Evolutionary conservation across 2,113 vertebrate genomes (phyloP).

Genomic region (Brachyhypopomus occidentalis): DNA sequence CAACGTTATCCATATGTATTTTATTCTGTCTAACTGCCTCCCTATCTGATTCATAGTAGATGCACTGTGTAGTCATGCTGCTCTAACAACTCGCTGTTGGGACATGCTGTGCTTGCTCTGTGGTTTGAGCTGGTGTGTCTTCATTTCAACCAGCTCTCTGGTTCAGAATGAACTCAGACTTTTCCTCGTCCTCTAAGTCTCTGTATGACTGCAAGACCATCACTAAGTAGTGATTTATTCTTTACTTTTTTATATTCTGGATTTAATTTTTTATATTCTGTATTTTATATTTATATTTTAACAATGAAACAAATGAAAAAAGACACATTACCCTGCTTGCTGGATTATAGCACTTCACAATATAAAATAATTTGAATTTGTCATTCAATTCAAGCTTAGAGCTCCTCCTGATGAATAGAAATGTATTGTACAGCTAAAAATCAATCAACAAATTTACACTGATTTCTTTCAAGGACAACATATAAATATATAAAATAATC

Average conservation of each 20-base stretch:
- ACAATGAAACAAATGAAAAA: background rate
- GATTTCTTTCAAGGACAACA: background rate
- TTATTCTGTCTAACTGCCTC: background rate
- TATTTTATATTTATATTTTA: too few relatives aligned
- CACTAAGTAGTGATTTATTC: background rate
- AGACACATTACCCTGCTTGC: background rate
- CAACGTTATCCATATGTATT: background rate
- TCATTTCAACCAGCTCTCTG: background rate
- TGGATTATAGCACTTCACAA: background rate
- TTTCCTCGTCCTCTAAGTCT: too few relatives aligned
- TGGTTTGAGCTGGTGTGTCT: background rate
- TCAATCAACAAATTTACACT: slow-evolving; percentile 6
- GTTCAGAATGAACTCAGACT: background rate
- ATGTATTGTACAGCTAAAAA: slow-evolving; percentile 2
- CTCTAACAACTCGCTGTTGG: too few relatives aligned
- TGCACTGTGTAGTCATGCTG: background rate
- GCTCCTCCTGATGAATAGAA: too few relatives aligned
- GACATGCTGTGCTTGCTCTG: background rate
- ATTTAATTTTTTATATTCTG: too few relatives aligned
- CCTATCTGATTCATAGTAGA: background rate
- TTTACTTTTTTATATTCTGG: too few relatives aligned
- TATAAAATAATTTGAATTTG: slow-evolving; percentile 15
- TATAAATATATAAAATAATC: background rate
- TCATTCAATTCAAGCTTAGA: background rate
- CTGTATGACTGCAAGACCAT: background rate